Conservation (phyloP, 2,888 invertebrate genomes). For the Phorcus lineatus region DNA sequence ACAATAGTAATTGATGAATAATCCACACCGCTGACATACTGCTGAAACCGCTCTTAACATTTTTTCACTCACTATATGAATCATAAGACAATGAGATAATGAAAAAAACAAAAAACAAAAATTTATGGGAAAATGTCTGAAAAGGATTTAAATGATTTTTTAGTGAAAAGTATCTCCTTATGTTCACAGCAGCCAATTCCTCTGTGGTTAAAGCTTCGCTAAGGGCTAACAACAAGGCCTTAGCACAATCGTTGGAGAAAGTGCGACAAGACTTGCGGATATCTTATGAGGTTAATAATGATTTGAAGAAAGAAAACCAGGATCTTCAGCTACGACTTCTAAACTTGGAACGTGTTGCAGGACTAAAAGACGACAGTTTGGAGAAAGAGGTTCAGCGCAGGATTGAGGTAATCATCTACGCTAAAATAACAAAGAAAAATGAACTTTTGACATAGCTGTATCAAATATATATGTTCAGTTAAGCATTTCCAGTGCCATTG, state of each 20-base stretch:
- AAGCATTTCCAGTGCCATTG: too few species aligned
- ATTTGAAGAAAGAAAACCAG: constrained; percentile 52
- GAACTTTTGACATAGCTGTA: too few species aligned
- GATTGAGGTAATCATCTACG: constrained; percentile 51
- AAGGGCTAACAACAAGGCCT: constrained; percentile 66
- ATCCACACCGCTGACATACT: too few species aligned
- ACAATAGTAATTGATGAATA: too few species aligned
- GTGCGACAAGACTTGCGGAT: constrained; percentile 55
- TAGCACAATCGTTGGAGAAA: constrained; percentile 64
- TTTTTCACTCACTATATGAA: too few species aligned
- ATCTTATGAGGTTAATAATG: constrained; percentile 46
- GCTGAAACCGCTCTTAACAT: too few species aligned
- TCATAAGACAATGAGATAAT: too few species aligned
- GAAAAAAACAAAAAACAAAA: too few species aligned
- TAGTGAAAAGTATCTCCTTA: background rate
- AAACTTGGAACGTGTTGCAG: constrained; percentile 45
- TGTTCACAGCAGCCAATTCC: constrained; percentile 41
- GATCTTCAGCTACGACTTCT: constrained; percentile 49
- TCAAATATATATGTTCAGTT: too few species aligned
- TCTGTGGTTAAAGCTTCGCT: constrained; percentile 60
- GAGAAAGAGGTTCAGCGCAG: constrained; percentile 57
- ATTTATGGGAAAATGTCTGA: too few species aligned
- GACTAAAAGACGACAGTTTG: constrained; percentile 53
- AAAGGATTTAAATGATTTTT: too few species aligned
- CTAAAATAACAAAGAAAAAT: too few species aligned